Evolutionary conservation across 2,113 vertebrate species (phyloP).

Genomic region (Phoenicopterus ruber): DNA sequence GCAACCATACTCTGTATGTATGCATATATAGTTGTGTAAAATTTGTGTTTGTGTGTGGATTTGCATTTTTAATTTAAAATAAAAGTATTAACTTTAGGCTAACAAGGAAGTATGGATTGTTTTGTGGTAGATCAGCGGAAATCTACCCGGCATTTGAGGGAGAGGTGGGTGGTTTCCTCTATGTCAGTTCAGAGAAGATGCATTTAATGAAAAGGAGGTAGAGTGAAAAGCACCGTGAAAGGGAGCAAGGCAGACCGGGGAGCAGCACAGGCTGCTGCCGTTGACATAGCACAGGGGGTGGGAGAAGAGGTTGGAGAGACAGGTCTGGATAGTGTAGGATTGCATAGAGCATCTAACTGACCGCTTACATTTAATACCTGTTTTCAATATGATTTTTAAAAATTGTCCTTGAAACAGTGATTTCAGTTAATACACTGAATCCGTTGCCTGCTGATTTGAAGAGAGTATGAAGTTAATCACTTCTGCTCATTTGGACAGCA

Average conservation of each 20-base stretch:
- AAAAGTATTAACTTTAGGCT: neutral
- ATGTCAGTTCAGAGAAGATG: neutral
- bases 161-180: neutral
- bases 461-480: neutral
- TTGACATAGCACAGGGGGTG: neutral
- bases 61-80: neutral
- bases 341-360: neutral
- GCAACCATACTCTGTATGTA: neutral
- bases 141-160: neutral
- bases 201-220: neutral
- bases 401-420: neutral
- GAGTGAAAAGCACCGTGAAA: neutral
- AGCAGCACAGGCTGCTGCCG: neutral
- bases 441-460: neutral
- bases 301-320: neutral
- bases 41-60: neutral
- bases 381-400: neutral
- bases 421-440: neutral
- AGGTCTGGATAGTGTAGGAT: neutral
- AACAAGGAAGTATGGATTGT: neutral
- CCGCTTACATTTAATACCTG: neutral
- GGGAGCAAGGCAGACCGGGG: neutral
- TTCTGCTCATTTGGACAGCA: conserved; percentile 9
- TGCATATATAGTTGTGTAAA: neutral
- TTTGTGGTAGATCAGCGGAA: neutral